Evolutionary conservation across 2,888 invertebrate species (phyloP), one percentile per base, ranked within the genome.

Genomic region (Subacronicta megacephala): DNA sequence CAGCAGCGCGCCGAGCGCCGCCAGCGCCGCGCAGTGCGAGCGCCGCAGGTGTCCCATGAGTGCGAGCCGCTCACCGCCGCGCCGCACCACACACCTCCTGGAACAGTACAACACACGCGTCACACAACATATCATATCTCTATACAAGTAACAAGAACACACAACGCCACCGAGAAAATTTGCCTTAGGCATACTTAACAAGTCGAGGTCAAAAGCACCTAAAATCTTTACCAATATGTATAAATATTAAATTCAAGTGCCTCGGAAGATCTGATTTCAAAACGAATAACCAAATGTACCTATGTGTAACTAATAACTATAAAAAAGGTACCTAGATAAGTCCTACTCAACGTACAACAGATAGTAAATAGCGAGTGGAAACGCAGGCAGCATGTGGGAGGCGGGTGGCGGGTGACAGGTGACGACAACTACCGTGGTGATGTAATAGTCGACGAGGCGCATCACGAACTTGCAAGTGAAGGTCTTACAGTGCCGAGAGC

Each of bases 21-120:
- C 82, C 55, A 87, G 82, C 78, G 85, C 87, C 66, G 78, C 84
- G 64, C 80, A 83, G 82, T 84, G 85, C 72, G 85, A 77, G 75
- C 89, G 89, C 77, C 89, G 89, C 87, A 84, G 73, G 73, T 79
- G 82, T 76, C 84, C 83, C 84, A 87, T 84, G 67, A n/a, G 23
- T 23, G 64, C 78, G 70, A 57, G 62, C 45, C 67, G 46, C 76
- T 65, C 62, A 68, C 63, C 72, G 62, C 77, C 72, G 75, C 72
- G 29, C 16, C 65, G 59, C 53, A 64, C 73, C 80, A 69, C 71
- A 65, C 53, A 51, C 53, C 62, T 18, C 33, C 45, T 64, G 36
- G 42, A 50, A 44, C 29, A 51, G 17, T 37, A 17, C 12, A 2
- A 40, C 45, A 2, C 23, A n/a, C 6, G n/a, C 4, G 5, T 20